Base-by-base conservation (phyloP, 2,113 vertebrate species). In the Gavialis gangeticus region DNA sequence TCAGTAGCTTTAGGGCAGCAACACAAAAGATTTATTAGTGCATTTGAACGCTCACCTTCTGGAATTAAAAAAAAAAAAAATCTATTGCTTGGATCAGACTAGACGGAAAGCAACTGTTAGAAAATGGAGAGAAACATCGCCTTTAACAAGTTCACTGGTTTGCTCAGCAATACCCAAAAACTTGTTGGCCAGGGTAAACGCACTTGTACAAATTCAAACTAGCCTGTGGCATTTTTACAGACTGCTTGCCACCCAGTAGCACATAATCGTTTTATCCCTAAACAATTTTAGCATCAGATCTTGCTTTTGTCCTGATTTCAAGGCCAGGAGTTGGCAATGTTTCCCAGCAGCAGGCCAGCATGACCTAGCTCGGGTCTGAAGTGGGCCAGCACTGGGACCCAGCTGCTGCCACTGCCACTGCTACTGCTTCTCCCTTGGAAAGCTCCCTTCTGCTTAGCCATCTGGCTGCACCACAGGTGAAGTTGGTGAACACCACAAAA, bases 21-120 rank as follows among this genome's bases (percentile, higher is more conserved):
- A 94, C 88, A 95, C 78, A 91, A 94, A n/a, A 95, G 96, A 96
- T 96, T 96, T 95, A 94, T 96, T 96, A 89, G 89, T 60, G 84
- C 95, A 91, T 95, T 97, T 95, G 91, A 95, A 88, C 87, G 88
- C 87, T 93, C 89, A 95, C 96, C 92, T 96, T 91, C 95, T 96
- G 89, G 80, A 96, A 95, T 5, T 46, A 46, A 46, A 46, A 8
- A 46, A 46, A n/a, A 37, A 94, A 90, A 92, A 96, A 95, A 96
- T 95, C 93, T 91, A 92, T 95, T 94, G 93, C 76, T 78, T 79
- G 82, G 82, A 95, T 85, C 66, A 85, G 87, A 94, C 82, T 95
- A 66, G n/a, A 25, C 3, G n/a, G 87, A 89, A 93, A 96, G 77
- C 1, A 3, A 92, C 85, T 94, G 69, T 92, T 84, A 89, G 92